Evolutionary conservation across 2,888 invertebrate species (phyloP).

Genomic region (Drosophila seclusa): DNA sequence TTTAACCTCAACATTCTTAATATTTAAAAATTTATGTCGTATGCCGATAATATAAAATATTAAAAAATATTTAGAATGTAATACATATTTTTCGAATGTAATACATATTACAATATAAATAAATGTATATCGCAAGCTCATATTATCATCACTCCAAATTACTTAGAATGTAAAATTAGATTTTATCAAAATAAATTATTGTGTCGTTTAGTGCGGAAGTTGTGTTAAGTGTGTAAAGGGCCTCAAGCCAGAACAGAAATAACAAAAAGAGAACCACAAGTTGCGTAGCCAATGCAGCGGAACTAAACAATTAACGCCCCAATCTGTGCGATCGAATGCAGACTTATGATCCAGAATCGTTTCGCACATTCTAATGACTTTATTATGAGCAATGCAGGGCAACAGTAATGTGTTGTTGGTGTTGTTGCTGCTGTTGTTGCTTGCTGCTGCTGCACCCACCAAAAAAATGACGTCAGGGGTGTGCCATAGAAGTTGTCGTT

Average conservation of each 20-base stretch:
- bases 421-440: conserved; percentile 18
- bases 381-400: conserved; percentile 77
- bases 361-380: conserved; percentile 76
- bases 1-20: background rate
- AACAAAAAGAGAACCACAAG: conserved; percentile 21
- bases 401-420: conserved; percentile 47
- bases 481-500: conserved; percentile 62
- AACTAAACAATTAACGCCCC: conserved; percentile 77
- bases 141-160: background rate
- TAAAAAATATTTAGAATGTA: background rate
- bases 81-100: background rate
- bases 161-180: background rate
- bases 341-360: conserved; percentile 48
- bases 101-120: background rate
- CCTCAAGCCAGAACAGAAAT: conserved; percentile 4
- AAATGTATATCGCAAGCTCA: background rate
- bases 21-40: background rate
- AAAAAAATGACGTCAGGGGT: conserved; percentile 71
- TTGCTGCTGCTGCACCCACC: conserved; percentile 70
- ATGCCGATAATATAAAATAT: background rate
- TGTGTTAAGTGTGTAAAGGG: conserved; percentile 17
- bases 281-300: conserved; percentile 70
- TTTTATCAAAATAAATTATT: conserved; percentile 17
- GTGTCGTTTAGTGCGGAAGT: conserved; percentile 63
- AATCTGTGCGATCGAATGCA: conserved; percentile 40